phyloP scores from a whole-genome alignment of 1,140 invertebrate species.

The Aphelinus certus region DNA sequence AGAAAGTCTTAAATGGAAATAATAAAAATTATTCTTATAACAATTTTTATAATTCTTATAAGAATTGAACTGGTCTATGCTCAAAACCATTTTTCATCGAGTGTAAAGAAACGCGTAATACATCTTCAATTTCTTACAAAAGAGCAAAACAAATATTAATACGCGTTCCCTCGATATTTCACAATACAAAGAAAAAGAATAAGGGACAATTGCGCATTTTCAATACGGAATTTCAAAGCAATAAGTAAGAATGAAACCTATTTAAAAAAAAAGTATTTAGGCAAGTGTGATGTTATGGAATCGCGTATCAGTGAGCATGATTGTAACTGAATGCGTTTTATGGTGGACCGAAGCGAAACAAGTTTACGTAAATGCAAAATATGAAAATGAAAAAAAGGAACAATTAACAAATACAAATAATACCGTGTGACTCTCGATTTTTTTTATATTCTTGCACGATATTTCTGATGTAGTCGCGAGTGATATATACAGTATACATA shows the following conservation, averaged over 20 bases:
- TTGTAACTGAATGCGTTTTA: slow-evolving; percentile 46
- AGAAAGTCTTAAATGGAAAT: background rate
- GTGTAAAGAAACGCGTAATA: slow-evolving; percentile 8
- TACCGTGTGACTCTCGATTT: slow-evolving; percentile 30
- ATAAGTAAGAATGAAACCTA: slow-evolving; percentile 55
- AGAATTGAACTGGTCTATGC: slow-evolving; percentile 9
- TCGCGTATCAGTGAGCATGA: background rate
- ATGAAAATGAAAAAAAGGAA: background rate
- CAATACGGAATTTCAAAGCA: slow-evolving; percentile 65
- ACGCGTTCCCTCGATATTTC: slow-evolving; percentile 19
- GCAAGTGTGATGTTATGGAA: slow-evolving; percentile 6
- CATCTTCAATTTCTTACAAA: slow-evolving; percentile 14
- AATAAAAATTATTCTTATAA: slow-evolving; percentile 37
- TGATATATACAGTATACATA: slow-evolving; percentile 16
- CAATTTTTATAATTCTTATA: slow-evolving; percentile 34
- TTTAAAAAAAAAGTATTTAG: slow-evolving; percentile 33
- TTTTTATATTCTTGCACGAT: slow-evolving; percentile 34
- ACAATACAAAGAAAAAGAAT: background rate
- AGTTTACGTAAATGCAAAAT: background rate
- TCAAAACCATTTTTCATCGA: slow-evolving; percentile 28
- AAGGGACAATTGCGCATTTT: slow-evolving; percentile 49
- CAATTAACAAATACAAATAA: background rate
- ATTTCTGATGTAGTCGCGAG: slow-evolving; percentile 23
- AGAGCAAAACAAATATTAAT: background rate
- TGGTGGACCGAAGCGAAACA: slow-evolving; percentile 22